Conservation (phyloP, 2,113 vertebrate species). For the Mormyrus iriodes region DNA sequence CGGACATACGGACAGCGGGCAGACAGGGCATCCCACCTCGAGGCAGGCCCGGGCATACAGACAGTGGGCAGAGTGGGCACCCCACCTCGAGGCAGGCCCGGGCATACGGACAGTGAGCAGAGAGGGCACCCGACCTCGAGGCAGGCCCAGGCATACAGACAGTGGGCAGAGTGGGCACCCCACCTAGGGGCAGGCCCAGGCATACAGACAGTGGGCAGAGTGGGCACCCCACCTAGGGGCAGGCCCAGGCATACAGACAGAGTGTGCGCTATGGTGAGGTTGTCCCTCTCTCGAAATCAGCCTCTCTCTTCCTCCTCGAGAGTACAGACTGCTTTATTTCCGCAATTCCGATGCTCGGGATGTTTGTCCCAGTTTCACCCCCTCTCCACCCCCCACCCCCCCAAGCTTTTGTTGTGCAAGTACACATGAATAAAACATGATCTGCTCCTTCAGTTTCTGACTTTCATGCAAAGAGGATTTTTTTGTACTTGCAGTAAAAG, state of each 20-base stretch:
- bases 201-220: background rate
- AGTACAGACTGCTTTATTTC: slow-evolving; percentile 4
- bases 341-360: background rate
- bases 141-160: background rate
- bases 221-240: background rate
- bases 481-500: slow-evolving; percentile 12
- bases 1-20: no score
- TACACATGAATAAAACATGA: slow-evolving; percentile 28
- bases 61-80: no score
- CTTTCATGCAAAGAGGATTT: slow-evolving; percentile 17
- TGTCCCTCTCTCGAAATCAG: background rate
- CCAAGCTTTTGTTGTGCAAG: background rate
- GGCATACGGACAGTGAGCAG: no score
- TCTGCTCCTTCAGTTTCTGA: slow-evolving; percentile 10
- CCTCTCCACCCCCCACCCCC: background rate
- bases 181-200: background rate
- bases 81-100: background rate
- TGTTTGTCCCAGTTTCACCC: slow-evolving; percentile 5
- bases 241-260: background rate
- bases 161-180: background rate
- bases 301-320: background rate
- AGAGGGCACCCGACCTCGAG: background rate
- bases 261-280: no score
- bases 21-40: no score
- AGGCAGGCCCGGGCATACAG: no score